Evolutionary conservation across 2,113 vertebrate species (phyloP).

Genomic region (Morone chrysops): DNA sequence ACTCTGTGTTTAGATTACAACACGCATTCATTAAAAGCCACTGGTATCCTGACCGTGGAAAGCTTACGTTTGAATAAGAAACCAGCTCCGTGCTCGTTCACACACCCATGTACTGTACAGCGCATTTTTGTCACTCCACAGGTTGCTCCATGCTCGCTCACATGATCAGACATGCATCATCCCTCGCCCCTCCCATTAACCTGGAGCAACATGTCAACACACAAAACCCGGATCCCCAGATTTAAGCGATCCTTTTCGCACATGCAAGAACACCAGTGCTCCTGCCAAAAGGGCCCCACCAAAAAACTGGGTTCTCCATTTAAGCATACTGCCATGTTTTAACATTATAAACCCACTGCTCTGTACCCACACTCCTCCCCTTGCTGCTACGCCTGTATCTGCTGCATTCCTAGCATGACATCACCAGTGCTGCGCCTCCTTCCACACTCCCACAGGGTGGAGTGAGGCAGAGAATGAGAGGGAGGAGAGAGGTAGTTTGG

Average conservation of each 20-base stretch:
- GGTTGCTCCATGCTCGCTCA: slow-evolving; percentile 63
- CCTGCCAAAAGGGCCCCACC: background rate
- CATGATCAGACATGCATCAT: slow-evolving; percentile 79
- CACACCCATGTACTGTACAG: slow-evolving; percentile 37
- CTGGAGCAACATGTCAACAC: slow-evolving; percentile 26
- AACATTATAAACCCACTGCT: slow-evolving; percentile 43
- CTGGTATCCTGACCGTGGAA: slow-evolving; percentile 18
- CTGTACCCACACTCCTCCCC: slow-evolving; percentile 66
- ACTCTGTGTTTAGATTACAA: slow-evolving; percentile 65
- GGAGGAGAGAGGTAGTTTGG: slow-evolving; percentile 55
- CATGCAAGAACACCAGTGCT: background rate
- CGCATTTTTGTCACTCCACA: slow-evolving; percentile 69
- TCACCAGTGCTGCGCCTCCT: slow-evolving; percentile 81
- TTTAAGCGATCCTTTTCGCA: background rate
- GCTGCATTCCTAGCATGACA: slow-evolving; percentile 87
- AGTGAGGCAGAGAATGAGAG: slow-evolving; percentile 68
- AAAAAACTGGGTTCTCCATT: background rate
- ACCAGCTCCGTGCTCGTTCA: background rate
- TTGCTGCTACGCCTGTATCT: slow-evolving; percentile 73
- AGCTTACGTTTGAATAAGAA: background rate
- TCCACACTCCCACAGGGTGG: slow-evolving; percentile 82
- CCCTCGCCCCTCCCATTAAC: slow-evolving; percentile 52
- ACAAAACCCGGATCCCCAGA: background rate
- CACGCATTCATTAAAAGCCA: slow-evolving; percentile 33
- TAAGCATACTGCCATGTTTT: background rate